Evolutionary conservation across 2,888 invertebrate genomes (phyloP), one percentile per base, ranked within the genome.

Genomic region (Cepaea hortensis): DNA sequence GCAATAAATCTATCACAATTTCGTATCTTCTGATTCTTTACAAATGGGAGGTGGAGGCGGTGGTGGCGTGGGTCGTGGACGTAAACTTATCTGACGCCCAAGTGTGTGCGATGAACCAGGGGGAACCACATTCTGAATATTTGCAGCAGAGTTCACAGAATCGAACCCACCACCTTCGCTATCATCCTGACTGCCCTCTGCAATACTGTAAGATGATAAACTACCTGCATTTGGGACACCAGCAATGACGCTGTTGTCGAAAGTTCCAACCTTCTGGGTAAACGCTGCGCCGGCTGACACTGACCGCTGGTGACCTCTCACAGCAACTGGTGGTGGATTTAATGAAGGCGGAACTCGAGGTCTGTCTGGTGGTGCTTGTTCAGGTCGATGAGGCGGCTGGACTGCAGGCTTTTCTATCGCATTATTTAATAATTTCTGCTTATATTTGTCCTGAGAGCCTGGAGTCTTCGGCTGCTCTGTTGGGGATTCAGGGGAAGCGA

Each of bases 21-120:
- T 91, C 23, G 93, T 93, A 86, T 92, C 90, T 87, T 93, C 93
- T 20, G 91, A 89, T 65, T 89, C 85, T 85, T 88, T 90, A 75
- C 91, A 91, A 84, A 90, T 48, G 48, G 92, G 91, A 65, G 91
- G 91, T 23, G 91, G 91, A 70, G 92, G 92, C 46, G 92, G 92
- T 35, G 92, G 92, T 61, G 92, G 92, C 83, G 89, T 88, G 48
- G 92, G 92, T 55, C 92, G 89, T 35, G 91, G 90, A 62, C 91
- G 85, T 72, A 89, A 35, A 84, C 85, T 88, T 84, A 72, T 87
- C 61, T 87, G 88, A 6, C 89, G 80, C 15, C 88, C 89, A 18
- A 88, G 76, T n/a, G 88, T 88, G 18, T 88, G 79, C 15, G 88
- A 83, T 13, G 73, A 46, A 70, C 84, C 83, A 46, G 73, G 65